Percentiles rank a stretch among this genome's conserved stretches.
phyloP scores from a whole-genome alignment of 1,140 invertebrate genomes.

The Cydia fagiglandana region DNA sequence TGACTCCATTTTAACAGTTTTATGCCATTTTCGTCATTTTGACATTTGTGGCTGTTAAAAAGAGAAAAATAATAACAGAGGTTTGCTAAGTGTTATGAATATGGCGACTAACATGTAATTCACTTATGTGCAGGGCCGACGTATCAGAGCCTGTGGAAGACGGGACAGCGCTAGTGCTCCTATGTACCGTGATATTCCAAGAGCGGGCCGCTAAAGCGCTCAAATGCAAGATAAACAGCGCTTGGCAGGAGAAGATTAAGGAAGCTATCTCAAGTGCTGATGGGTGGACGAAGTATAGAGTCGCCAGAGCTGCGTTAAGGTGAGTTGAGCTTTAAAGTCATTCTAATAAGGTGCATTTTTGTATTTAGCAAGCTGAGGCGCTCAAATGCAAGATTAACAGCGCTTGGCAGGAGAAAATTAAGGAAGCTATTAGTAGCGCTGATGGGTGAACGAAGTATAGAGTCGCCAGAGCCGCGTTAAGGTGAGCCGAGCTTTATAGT shows the following conservation, averaged over 20 bases:
- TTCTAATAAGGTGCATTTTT: background rate
- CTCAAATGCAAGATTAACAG: slow-evolving; percentile 60
- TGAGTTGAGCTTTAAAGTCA: slow-evolving; percentile 47
- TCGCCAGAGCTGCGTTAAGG: slow-evolving; percentile 91
- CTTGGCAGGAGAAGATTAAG: slow-evolving; percentile 81
- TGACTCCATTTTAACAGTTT: no score
- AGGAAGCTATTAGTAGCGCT: slow-evolving; percentile 81
- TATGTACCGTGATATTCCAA: slow-evolving; percentile 92
- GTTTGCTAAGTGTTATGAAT: no score
- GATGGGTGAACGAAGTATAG: slow-evolving; percentile 91
- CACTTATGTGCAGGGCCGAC: background rate
- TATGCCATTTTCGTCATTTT: no score
- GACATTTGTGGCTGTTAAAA: no score
- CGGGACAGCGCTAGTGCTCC: slow-evolving; percentile 82
- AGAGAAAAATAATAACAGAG: no score
- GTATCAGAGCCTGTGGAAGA: slow-evolving; percentile 43
- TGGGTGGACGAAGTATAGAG: slow-evolving; percentile 91
- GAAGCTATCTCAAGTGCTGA: slow-evolving; percentile 81
- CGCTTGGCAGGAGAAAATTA: slow-evolving; percentile 81
- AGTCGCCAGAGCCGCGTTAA: slow-evolving; percentile 90
- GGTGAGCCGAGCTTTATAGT: slow-evolving; percentile 63
- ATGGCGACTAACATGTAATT: no score
- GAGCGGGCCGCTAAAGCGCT: slow-evolving; percentile 82
- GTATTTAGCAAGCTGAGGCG: slow-evolving; percentile 63
- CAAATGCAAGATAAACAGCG: slow-evolving; percentile 56